phyloP scores from a whole-genome alignment of 2,888 invertebrate species.

The Nebria salina region DNA sequence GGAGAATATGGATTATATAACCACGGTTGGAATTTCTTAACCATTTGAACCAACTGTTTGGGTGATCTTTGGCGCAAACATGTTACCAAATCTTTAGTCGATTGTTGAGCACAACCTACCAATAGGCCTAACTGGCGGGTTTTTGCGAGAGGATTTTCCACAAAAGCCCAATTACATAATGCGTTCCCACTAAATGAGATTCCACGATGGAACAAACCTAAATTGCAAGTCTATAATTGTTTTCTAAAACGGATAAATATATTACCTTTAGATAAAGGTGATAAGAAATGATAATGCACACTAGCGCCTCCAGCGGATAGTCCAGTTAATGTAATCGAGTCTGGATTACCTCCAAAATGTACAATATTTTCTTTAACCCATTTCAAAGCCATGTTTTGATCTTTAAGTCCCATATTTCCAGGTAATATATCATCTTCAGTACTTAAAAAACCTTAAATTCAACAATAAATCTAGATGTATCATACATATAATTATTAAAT shows the following conservation, averaged over 20 bases:
- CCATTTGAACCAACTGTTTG: slow-evolving; percentile 50
- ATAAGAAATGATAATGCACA: slow-evolving; percentile 76
- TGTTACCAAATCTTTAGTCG: slow-evolving; percentile 51
- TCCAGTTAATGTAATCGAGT: slow-evolving; percentile 72
- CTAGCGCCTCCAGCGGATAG: slow-evolving; percentile 77
- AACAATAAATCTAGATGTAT: slow-evolving; percentile 6
- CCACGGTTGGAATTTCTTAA: slow-evolving; percentile 48
- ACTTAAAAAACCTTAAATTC: slow-evolving; percentile 73
- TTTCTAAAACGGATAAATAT: neutral
- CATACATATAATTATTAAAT: slow-evolving; percentile 9
- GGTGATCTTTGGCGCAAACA: slow-evolving; percentile 55
- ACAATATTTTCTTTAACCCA: slow-evolving; percentile 77
- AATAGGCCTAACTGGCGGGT: slow-evolving; percentile 52
- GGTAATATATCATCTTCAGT: slow-evolving; percentile 75
- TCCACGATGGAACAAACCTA: slow-evolving; percentile 56
- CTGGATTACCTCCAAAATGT: slow-evolving; percentile 74
- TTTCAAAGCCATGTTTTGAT: slow-evolving; percentile 75
- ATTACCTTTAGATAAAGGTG: slow-evolving; percentile 70
- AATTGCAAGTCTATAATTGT: neutral
- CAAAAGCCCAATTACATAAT: slow-evolving; percentile 53
- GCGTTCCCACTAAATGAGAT: slow-evolving; percentile 57
- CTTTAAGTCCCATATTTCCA: slow-evolving; percentile 79
- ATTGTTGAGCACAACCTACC: slow-evolving; percentile 54
- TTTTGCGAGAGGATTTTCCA: slow-evolving; percentile 52
- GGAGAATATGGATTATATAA: slow-evolving; percentile 52